Evolutionary conservation across 1,140 invertebrate species (phyloP).

Genomic region (Drosophila dunni): DNA sequence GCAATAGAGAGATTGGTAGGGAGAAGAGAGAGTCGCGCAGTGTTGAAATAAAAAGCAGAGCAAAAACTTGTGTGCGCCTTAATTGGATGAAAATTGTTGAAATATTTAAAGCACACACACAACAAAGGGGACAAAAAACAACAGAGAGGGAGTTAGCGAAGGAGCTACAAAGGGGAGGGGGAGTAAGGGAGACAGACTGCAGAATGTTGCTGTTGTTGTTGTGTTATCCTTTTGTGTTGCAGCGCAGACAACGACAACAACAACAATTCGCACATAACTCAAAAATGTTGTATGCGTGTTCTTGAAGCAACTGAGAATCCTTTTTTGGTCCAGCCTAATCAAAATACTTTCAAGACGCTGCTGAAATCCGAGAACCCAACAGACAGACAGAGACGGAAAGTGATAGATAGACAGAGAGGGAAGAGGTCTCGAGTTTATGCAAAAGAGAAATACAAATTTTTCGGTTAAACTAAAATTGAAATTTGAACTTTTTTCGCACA

Average conservation of each 20-base stretch:
- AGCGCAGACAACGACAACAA: conserved; percentile 12
- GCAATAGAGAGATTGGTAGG: conserved; percentile 6
- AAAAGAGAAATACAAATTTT: conserved; percentile 73
- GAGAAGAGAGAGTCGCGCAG: neutral
- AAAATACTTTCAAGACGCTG: conserved; percentile 37
- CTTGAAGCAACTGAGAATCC: conserved; percentile 17
- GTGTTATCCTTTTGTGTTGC: conserved; percentile 29
- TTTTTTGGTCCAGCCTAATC: conserved; percentile 41
- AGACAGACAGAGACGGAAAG: neutral
- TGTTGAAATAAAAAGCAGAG: conserved; percentile 56
- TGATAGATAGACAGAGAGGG: neutral
- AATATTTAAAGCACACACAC: conserved; percentile 78
- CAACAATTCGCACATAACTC: conserved; percentile 36
- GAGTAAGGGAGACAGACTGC: conserved; percentile 6
- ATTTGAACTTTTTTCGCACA: conserved; percentile 64
- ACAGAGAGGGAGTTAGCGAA: conserved; percentile 2
- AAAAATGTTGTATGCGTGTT: conserved; percentile 43
- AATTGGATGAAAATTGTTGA: conserved; percentile 85
- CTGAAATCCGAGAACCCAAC: conserved; percentile 26
- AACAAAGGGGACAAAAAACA: conserved; percentile 1
- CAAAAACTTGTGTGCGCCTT: conserved; percentile 81
- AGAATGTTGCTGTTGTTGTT: conserved; percentile 5
- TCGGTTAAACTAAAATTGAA: conserved; percentile 58
- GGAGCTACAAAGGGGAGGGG: neutral
- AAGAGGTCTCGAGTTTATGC: conserved; percentile 44